Evolutionary conservation across 2,797 vertebrate genomes (phyloP).

Genomic region (Tadarida brasiliensis): DNA sequence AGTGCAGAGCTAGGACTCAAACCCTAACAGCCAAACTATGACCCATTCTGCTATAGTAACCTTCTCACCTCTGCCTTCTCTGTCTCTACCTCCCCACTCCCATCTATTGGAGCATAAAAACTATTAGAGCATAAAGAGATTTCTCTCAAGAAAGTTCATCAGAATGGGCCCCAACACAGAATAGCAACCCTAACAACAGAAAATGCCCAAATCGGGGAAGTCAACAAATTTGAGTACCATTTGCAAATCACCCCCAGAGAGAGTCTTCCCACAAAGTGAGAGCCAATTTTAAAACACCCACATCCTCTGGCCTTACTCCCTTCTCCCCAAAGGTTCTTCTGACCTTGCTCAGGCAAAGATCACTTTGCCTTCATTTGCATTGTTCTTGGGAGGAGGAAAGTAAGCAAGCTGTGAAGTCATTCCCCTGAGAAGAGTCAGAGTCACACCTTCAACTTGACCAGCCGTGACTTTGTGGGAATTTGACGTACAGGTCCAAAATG

Average conservation of each 20-base stretch:
- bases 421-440: background rate
- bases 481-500: background rate
- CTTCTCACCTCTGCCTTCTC: background rate
- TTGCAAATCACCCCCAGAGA: constrained; percentile 71
- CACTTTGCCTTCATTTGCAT: constrained; percentile 74
- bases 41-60: background rate
- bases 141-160: constrained; percentile 50
- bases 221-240: constrained; percentile 46
- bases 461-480: constrained; percentile 6
- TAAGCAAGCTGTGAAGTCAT: background rate
- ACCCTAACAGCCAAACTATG: background rate
- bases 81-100: background rate
- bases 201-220: constrained; percentile 44
- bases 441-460: constrained; percentile 22
- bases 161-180: constrained; percentile 32
- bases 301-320: constrained; percentile 62
- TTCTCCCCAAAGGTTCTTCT: background rate
- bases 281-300: constrained; percentile 74
- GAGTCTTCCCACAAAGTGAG: constrained; percentile 53
- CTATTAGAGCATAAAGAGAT: constrained; percentile 1
- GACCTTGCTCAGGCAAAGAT: constrained; percentile 35
- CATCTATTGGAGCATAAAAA: background rate
- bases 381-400: constrained; percentile 13
- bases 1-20: background rate
- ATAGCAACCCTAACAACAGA: background rate